These are phyloP conservation scores for Aproaerema taeniolella DNA, from an alignment of 2,888 invertebrate species.

Conservation along the genomic window DNA sequence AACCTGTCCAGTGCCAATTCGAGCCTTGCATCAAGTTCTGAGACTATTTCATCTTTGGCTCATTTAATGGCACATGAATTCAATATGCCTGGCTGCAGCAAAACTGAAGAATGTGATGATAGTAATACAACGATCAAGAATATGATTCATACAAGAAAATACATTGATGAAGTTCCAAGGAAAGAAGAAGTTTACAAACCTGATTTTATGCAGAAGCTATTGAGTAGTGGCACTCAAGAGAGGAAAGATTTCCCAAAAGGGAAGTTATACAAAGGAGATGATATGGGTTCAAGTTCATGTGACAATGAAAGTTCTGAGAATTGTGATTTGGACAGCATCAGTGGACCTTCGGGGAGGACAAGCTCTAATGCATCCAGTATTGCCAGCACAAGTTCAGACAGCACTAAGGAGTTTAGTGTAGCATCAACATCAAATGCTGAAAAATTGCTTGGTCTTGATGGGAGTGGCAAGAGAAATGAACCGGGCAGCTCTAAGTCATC, in stretches of 20 bases:
- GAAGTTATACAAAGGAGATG: constrained; percentile 59
- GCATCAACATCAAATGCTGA: constrained; percentile 69
- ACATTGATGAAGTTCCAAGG: constrained; percentile 35
- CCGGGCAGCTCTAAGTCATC: constrained; percentile 43
- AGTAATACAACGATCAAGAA: constrained; percentile 58
- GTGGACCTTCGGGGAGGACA: constrained; percentile 48
- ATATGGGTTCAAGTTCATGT: constrained; percentile 33
- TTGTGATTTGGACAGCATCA: constrained; percentile 38
- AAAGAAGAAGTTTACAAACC: constrained; percentile 31
- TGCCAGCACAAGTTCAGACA: constrained; percentile 55
- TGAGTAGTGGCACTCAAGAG: constrained; percentile 53
- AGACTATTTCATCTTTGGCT: constrained; percentile 57
- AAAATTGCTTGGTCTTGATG: constrained; percentile 54
- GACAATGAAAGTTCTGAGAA: constrained; percentile 40
- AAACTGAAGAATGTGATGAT: constrained; percentile 45
- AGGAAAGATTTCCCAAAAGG: constrained; percentile 64
- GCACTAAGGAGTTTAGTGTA: constrained; percentile 53
- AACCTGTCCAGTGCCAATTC: constrained; percentile 56
- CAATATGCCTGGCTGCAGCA: constrained; percentile 61
- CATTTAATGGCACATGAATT: constrained; percentile 46
- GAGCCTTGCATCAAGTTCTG: constrained; percentile 59
- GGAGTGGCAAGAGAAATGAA: constrained; percentile 38
- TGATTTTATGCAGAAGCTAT: constrained; percentile 65
- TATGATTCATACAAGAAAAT: constrained; percentile 50
- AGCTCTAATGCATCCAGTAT: constrained; percentile 64